phyloP scores from a whole-genome alignment of 2,888 invertebrate genomes.

The Rotaria macrura region DNA sequence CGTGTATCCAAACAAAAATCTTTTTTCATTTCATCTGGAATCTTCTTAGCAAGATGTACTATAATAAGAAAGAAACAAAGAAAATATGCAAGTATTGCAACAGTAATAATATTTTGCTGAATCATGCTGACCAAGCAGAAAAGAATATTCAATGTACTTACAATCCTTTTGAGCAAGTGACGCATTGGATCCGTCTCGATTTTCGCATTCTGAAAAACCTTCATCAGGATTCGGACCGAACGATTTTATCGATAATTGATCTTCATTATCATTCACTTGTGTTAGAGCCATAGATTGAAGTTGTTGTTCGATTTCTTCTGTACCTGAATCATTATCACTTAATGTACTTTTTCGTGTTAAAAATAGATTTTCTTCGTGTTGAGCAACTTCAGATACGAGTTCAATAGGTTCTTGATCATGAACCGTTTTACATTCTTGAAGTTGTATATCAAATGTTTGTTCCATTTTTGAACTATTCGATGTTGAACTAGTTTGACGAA shows the following conservation, averaged over 20 bases:
- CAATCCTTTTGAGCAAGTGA: neutral
- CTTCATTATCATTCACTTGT: neutral
- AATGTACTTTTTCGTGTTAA: neutral
- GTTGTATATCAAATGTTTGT: neutral
- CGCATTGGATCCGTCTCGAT: neutral
- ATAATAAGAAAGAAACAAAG: neutral
- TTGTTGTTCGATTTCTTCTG: neutral
- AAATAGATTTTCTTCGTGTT: neutral
- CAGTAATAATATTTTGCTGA: neutral
- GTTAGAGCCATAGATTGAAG: fast-evolving
- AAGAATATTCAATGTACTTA: neutral
- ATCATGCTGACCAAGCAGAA: neutral
- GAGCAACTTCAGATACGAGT: neutral
- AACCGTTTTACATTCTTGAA: neutral
- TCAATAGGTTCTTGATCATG: neutral
- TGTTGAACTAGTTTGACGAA: neutral
- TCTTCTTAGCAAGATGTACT: neutral
- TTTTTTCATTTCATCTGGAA: neutral
- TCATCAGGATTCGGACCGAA: neutral
- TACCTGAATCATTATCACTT: neutral
- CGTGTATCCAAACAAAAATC: neutral
- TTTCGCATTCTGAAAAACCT: neutral
- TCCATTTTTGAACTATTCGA: neutral
- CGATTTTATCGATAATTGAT: neutral
- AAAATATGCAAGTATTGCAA: neutral